phyloP scores from a whole-genome alignment of 2,888 invertebrate species.

The Mycalesis mineus region DNA sequence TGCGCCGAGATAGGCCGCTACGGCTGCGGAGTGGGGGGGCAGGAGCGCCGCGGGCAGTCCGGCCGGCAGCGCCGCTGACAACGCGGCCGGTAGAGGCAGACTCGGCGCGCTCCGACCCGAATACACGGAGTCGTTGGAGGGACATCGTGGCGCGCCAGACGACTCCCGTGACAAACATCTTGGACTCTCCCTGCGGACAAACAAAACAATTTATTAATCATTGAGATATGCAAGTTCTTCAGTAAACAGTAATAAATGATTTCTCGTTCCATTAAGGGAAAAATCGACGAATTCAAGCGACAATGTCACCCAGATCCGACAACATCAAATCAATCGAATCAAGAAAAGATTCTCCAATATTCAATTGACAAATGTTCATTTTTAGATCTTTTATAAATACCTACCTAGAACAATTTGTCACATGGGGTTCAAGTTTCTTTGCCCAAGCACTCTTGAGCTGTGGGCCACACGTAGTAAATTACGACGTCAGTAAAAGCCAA shows the following conservation, averaged over 20 bases:
- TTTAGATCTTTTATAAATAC: no score
- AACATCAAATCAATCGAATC: no score
- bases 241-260: no score
- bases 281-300: no score
- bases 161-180: constrained; percentile 91
- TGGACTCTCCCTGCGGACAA: constrained; percentile 88
- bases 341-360: no score
- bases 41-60: constrained; percentile 83
- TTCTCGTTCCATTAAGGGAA: no score
- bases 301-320: no score
- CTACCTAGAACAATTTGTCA: neutral
- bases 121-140: constrained; percentile 86
- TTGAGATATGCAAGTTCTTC: no score
- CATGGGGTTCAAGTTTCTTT: neutral
- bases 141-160: constrained; percentile 84
- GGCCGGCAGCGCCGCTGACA: constrained; percentile 82
- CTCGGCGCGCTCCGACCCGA: constrained; percentile 81
- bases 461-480: neutral
- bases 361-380: no score
- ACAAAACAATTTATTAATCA: constrained; percentile 28
- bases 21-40: constrained; percentile 88
- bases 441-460: constrained; percentile 1
- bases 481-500: constrained; percentile 8
- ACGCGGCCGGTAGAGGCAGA: constrained; percentile 75
- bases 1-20: constrained; percentile 88